phyloP scores from a whole-genome alignment of 1,140 invertebrate species.

The Drosophila lacteicornis region DNA sequence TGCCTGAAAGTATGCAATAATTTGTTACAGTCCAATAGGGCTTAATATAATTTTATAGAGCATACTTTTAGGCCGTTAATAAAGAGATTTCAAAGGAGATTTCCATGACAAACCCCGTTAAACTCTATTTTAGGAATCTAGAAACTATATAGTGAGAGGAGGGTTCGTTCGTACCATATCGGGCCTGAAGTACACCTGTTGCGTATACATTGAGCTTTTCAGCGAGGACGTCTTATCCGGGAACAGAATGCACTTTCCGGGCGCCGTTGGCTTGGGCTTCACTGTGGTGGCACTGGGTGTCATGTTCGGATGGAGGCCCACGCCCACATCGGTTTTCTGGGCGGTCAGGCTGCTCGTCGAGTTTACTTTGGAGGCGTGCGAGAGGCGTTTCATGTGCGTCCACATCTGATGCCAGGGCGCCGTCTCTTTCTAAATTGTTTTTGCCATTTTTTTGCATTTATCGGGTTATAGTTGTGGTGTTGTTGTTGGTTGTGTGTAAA shows the following conservation, averaged over 20 bases:
- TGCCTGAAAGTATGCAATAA: neutral
- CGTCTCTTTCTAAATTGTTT: slow-evolving; percentile 74
- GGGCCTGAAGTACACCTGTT: slow-evolving; percentile 82
- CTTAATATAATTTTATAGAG: neutral
- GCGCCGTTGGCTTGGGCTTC: slow-evolving; percentile 19
- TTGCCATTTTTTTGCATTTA: slow-evolving; percentile 28
- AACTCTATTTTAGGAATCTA: slow-evolving; percentile 26
- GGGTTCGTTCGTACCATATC: slow-evolving; percentile 78
- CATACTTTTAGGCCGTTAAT: neutral
- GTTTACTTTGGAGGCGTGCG: slow-evolving; percentile 84
- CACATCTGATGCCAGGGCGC: slow-evolving; percentile 84
- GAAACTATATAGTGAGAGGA: slow-evolving; percentile 42
- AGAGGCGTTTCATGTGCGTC: slow-evolving; percentile 84
- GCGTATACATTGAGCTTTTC: slow-evolving; percentile 78
- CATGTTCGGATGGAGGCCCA: slow-evolving; percentile 61
- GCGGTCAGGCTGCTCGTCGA: slow-evolving; percentile 80
- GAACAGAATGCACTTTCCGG: slow-evolving; percentile 78
- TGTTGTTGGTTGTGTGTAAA: slow-evolving; percentile 20
- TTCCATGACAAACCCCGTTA: neutral
- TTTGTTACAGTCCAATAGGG: too few relatives aligned
- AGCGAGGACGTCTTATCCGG: slow-evolving; percentile 82
- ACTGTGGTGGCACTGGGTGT: slow-evolving; percentile 43
- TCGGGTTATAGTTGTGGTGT: slow-evolving; percentile 21
- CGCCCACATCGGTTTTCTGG: slow-evolving; percentile 79
- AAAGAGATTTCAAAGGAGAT: neutral